Evolutionary conservation across 2,888 invertebrate species (phyloP), one percentile per base, ranked within the genome.

Genomic region (Bimastos eiseni): DNA sequence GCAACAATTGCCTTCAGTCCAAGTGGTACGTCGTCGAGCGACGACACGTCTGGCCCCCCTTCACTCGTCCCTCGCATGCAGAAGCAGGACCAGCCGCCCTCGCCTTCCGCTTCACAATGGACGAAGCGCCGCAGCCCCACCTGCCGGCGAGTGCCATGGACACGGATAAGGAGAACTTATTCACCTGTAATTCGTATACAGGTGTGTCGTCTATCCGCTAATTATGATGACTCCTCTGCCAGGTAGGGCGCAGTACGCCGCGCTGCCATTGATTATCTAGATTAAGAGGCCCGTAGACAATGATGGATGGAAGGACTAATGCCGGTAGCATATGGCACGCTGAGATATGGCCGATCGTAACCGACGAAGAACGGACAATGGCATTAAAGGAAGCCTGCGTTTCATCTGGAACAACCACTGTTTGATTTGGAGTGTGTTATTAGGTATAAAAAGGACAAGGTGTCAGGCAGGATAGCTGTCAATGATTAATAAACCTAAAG

Each of bases 241-340:
- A 86, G 36, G 34, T 33, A 70, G 70, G 11, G 70, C 70, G 70
- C 70, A 5, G 70, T 6, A n/a, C 70, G 70, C 70, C 70, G 70
- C 11, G 84, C 84, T 17, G 86, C 36, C 34, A 86, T 86, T 86
- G 86, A 86, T 86, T 86, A 86, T 86, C 86, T 34, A 86, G 86
- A 86, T 86, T 86, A 86, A 86, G 86, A 37, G 86, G 37, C 34
- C 34, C 36, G 24, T 6, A 86, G 86, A 86, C 86, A 86, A 86
- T 86, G 86, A 86, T 86, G 86, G 86, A 86, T 86, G 86, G 86
- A 34, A 19, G 86, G 8, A 36, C 86, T 86, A 86, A 86, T 86
- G 86, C 86, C 86, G 86, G 86, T 86, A 86, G 86, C 86, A 86
- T 86, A 86, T 86, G 86, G 86, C 86, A 86, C 86, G 34, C 36